Conservation (phyloP, 2,888 invertebrate species). For the Synergus japonicus region DNA sequence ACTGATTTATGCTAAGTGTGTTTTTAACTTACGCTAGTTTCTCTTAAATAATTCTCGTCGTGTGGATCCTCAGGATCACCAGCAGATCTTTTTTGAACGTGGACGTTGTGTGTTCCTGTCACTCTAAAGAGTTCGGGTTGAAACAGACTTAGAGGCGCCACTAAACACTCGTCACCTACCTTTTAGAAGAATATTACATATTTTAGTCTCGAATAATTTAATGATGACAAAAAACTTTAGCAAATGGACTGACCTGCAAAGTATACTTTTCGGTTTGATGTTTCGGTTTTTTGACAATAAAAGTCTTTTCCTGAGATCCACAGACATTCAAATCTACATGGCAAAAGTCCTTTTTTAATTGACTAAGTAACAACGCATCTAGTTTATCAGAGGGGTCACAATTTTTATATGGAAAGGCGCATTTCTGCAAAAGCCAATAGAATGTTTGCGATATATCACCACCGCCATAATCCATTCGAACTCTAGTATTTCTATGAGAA, state of each 20-base stretch:
- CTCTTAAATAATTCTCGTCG: constrained; percentile 93
- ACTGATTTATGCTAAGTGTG: neutral
- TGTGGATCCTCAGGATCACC: constrained; percentile 96
- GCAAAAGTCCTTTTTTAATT: constrained; percentile 93
- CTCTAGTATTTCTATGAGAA: constrained; percentile 91
- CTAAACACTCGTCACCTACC: constrained; percentile 94
- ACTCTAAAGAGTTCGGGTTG: constrained; percentile 92
- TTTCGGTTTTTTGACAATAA: constrained; percentile 86
- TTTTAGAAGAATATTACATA: constrained; percentile 62
- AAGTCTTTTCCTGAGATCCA: constrained; percentile 91
- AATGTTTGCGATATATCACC: constrained; percentile 94
- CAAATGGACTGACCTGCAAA: constrained; percentile 79
- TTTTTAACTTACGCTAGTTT: constrained; percentile 84
- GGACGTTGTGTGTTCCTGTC: constrained; percentile 86
- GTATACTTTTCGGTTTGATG: constrained; percentile 85
- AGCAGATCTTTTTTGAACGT: constrained; percentile 84
- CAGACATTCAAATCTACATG: constrained; percentile 94
- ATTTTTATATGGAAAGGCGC: constrained; percentile 92
- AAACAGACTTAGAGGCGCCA: constrained; percentile 93
- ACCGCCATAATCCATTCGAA: constrained; percentile 92
- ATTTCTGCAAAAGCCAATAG: constrained; percentile 92
- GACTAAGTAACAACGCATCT: constrained; percentile 89
- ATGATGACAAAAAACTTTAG: neutral
- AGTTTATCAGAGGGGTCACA: constrained; percentile 86
- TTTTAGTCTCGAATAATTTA: too few relatives aligned